Conservation (phyloP, 2,113 vertebrate genomes). For the Thamnaconus septentrionalis region DNA sequence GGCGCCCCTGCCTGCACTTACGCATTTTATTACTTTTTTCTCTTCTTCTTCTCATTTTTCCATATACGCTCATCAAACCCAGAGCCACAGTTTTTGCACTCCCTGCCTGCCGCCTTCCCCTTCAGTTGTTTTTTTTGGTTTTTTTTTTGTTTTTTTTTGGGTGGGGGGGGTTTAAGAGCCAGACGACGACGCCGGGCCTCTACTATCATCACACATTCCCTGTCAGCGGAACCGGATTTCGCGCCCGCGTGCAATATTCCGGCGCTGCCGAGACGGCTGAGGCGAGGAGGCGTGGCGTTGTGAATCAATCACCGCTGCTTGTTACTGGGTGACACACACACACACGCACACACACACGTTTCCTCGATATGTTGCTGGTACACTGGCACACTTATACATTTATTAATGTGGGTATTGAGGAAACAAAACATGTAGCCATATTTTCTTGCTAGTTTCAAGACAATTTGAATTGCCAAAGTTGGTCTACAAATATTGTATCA, state of each 20-base stretch:
- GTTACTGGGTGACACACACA: constrained; percentile 1
- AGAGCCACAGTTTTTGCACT: too few species aligned
- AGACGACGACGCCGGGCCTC: constrained; percentile 46
- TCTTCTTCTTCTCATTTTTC: constrained; percentile 7
- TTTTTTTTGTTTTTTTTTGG: constrained; percentile 11
- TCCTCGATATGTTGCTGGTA: too few species aligned
- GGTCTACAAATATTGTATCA: too few species aligned
- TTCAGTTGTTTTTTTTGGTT: constrained; percentile 17
- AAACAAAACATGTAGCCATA: too few species aligned
- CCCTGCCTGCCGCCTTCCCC: neutral
- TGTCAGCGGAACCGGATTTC: constrained; percentile 45
- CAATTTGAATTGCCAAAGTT: too few species aligned
- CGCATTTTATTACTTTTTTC: constrained; percentile 44
- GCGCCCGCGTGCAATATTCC: constrained; percentile 48
- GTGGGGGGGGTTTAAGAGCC: constrained; percentile 21
- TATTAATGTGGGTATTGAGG: too few species aligned
- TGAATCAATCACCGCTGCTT: constrained; percentile 39
- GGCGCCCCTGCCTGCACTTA: constrained; percentile 11
- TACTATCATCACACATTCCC: constrained; percentile 29
- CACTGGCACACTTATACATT: too few species aligned
- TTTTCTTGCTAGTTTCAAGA: too few species aligned
- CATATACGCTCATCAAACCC: constrained; percentile 22
- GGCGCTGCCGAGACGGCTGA: constrained; percentile 36
- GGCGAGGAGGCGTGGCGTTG: constrained; percentile 37
- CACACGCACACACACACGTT: too few species aligned